These are phyloP conservation scores for Myathropa florea DNA, from an alignment of 2,888 invertebrate species.

Conservation along the genomic window DNA sequence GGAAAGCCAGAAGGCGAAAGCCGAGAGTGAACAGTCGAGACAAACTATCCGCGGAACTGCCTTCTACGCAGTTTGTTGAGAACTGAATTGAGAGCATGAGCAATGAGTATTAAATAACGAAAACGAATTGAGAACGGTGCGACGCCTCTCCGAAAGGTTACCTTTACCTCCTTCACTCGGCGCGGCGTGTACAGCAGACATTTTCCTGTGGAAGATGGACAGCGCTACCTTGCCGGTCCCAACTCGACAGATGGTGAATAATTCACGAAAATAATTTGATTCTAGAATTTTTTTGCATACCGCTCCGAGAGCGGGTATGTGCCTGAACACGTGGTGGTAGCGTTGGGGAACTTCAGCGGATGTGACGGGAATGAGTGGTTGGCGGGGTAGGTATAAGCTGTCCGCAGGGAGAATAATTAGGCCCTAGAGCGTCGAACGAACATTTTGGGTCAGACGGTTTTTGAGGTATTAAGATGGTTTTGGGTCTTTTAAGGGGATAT, in stretches of 20 bases:
- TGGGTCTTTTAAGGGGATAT: too few relatives aligned
- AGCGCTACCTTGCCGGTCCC: constrained; percentile 1
- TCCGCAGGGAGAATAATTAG: background rate
- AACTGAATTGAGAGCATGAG: constrained; percentile 50
- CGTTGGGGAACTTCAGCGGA: background rate
- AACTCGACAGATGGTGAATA: constrained; percentile 11
- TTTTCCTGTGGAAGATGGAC: constrained; percentile 24
- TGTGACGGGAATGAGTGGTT: background rate
- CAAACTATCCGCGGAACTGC: constrained; percentile 42
- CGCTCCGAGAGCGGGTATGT: background rate
- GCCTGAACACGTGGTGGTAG: background rate
- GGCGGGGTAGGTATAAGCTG: background rate
- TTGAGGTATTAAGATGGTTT: too few relatives aligned
- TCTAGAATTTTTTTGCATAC: constrained; percentile 1
- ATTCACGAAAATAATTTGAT: constrained; percentile 35
- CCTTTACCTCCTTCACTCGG: background rate
- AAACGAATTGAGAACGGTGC: constrained; percentile 36
- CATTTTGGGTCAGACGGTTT: too few relatives aligned
- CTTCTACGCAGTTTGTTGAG: constrained; percentile 51
- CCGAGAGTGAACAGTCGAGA: background rate
- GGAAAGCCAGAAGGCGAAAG: background rate
- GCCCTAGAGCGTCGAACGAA: too few relatives aligned
- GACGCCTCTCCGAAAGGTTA: background rate
- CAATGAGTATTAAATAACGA: constrained; percentile 62
- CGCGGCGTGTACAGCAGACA: background rate